A percentile compares a stretch with the other conserved stretches of the same genome.
phyloP scores from a whole-genome alignment of 2,113 vertebrate species.

The Azemiops feae region DNA sequence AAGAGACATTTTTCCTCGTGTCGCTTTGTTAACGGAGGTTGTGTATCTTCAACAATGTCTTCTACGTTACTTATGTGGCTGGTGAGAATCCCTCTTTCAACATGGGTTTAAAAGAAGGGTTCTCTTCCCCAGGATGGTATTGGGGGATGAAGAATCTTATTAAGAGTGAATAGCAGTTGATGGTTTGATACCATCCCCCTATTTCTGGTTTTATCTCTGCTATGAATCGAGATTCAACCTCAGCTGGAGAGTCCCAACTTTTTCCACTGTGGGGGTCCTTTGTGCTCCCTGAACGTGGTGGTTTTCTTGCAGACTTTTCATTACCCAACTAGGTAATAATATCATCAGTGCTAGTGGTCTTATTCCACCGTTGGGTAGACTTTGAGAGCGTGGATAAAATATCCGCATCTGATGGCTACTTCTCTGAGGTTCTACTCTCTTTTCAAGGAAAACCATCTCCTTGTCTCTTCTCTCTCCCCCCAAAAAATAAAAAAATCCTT shows the following conservation, averaged over 20 bases:
- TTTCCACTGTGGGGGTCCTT: background rate
- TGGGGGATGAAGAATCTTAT: background rate
- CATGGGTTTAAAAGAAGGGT: background rate
- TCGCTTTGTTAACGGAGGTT: background rate
- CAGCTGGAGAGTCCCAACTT: background rate
- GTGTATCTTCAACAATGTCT: background rate
- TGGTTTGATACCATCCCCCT: background rate
- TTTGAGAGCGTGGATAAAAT: background rate
- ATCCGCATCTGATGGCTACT: background rate
- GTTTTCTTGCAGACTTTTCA: background rate
- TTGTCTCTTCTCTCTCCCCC: background rate
- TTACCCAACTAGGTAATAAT: background rate
- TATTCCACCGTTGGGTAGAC: background rate
- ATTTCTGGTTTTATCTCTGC: background rate
- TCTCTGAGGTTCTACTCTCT: background rate
- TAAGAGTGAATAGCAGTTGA: background rate
- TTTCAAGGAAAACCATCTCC: background rate
- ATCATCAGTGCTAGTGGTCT: background rate
- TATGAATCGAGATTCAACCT: background rate
- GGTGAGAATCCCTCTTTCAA: background rate
- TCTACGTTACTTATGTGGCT: background rate
- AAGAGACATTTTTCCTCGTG: background rate
- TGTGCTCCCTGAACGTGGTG: background rate
- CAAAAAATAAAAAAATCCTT: background rate
- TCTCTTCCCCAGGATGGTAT: background rate